Conservation (phyloP, 2,797 vertebrate species). For the Champsocephalus esox region DNA sequence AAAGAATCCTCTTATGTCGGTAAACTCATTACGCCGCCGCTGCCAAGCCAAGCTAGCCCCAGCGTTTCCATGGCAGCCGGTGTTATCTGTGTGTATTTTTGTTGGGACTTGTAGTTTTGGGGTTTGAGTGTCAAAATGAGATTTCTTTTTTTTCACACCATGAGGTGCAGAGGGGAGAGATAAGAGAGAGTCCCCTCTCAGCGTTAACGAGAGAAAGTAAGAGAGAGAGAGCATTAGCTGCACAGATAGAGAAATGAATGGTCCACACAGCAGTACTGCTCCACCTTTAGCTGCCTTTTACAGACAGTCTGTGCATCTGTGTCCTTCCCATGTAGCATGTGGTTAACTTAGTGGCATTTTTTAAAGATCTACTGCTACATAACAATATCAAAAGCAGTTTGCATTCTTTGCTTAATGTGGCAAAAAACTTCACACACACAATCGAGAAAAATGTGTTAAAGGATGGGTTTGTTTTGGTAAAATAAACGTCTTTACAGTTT, state of each 20-base stretch:
- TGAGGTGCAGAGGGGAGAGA: conserved; percentile 67
- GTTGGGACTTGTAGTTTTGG: conserved; percentile 70
- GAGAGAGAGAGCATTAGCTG: conserved; percentile 31
- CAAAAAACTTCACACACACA: no score
- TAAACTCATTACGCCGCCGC: conserved; percentile 72
- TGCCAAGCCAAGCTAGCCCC: conserved; percentile 70
- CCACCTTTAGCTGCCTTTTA: no score
- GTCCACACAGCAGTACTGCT: no score
- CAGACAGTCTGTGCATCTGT: no score
- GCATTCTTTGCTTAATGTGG: no score
- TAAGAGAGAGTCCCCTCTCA: conserved; percentile 75
- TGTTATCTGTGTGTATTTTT: conserved; percentile 74
- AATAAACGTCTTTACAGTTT: no score
- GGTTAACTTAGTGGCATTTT: no score
- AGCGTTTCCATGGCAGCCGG: conserved; percentile 70
- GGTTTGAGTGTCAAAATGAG: conserved; percentile 59
- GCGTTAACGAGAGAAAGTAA: conserved; percentile 23
- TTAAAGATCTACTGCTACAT: no score
- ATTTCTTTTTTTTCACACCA: conserved; percentile 62
- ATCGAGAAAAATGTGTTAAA: no score
- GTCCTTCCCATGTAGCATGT: no score
- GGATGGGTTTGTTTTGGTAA: no score
- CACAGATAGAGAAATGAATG: conserved; percentile 43
- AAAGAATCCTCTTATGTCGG: conserved; percentile 85
- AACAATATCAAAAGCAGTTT: no score